Evolutionary conservation across 2,797 vertebrate species (phyloP).

Genomic region (Ctenopoma multispine): DNA sequence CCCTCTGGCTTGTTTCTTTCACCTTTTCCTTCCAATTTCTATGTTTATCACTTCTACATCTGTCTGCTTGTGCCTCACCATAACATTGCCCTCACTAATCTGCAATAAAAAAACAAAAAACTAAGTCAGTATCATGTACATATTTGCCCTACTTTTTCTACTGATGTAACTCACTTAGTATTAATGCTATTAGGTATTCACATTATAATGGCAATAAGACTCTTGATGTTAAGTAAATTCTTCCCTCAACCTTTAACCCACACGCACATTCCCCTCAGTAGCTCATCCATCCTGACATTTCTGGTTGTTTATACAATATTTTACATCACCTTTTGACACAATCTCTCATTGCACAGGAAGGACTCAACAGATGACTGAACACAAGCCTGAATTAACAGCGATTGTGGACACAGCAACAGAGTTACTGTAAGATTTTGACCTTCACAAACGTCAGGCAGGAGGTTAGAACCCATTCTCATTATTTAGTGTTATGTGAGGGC

Average conservation of each 20-base stretch:
- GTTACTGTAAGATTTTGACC: constrained; percentile 36
- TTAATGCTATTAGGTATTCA: constrained; percentile 20
- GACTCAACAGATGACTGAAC: constrained; percentile 49
- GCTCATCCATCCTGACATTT: constrained; percentile 23
- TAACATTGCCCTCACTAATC: constrained; percentile 52
- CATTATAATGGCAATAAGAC: constrained; percentile 15
- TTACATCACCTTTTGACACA: constrained; percentile 43
- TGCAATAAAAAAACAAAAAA: constrained; percentile 34
- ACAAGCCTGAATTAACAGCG: constrained; percentile 26
- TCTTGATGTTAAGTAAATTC: background rate
- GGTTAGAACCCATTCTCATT: constrained; percentile 39
- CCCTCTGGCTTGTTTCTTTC: constrained; percentile 25
- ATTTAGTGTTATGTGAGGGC: constrained; percentile 31
- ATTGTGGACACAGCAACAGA: constrained; percentile 28
- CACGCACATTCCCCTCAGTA: background rate
- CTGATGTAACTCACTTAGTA: constrained; percentile 42
- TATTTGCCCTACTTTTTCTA: constrained; percentile 19
- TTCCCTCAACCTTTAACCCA: background rate
- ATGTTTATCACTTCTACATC: constrained; percentile 58
- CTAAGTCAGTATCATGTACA: constrained; percentile 27
- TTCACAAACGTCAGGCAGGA: constrained; percentile 41
- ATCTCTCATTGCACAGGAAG: constrained; percentile 37
- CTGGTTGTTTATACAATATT: constrained; percentile 37
- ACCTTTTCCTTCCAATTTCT: constrained; percentile 16
- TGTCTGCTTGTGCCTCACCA: constrained; percentile 47